Evolutionary conservation across 1,140 invertebrate species (phyloP).

Genomic region (Trichogramma pretiosum): DNA sequence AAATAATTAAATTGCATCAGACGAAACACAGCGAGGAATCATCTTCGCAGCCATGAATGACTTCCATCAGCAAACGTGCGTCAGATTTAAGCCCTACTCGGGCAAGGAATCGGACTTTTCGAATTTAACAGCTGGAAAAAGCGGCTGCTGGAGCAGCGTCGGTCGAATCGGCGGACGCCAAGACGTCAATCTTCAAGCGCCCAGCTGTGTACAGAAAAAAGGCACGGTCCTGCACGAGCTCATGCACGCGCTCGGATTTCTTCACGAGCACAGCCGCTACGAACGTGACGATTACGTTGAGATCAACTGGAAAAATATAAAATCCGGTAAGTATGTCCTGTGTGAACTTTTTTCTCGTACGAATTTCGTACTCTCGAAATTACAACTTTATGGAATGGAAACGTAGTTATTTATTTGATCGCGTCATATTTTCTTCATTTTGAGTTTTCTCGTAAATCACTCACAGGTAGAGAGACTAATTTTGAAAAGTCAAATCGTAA

Average conservation of each 20-base stretch:
- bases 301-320: slow-evolving; percentile 67
- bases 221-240: slow-evolving; percentile 77
- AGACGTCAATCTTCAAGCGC: slow-evolving; percentile 63
- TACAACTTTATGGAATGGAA: too few relatives aligned
- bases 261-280: slow-evolving; percentile 76
- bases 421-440: too few relatives aligned
- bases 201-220: slow-evolving; percentile 63
- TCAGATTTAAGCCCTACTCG: slow-evolving; percentile 59
- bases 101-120: slow-evolving; percentile 58
- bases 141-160: slow-evolving; percentile 75
- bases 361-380: too few relatives aligned
- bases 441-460: not conserved
- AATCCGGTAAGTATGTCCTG: too few relatives aligned
- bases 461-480: slow-evolving; percentile 52
- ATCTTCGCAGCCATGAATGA: slow-evolving; percentile 57
- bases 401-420: too few relatives aligned
- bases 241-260: slow-evolving; percentile 76
- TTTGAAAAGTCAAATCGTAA: slow-evolving; percentile 56
- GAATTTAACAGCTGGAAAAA: slow-evolving; percentile 54
- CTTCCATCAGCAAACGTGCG: slow-evolving; percentile 63
- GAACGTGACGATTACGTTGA: slow-evolving; percentile 69
- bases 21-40: slow-evolving; percentile 40
- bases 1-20: slow-evolving; percentile 25
- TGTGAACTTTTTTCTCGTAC: too few relatives aligned
- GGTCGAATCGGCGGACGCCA: slow-evolving; percentile 62